These are phyloP conservation scores for Drosophila oshimai DNA, from an alignment of 1,140 invertebrate species.

Conservation along the genomic window DNA sequence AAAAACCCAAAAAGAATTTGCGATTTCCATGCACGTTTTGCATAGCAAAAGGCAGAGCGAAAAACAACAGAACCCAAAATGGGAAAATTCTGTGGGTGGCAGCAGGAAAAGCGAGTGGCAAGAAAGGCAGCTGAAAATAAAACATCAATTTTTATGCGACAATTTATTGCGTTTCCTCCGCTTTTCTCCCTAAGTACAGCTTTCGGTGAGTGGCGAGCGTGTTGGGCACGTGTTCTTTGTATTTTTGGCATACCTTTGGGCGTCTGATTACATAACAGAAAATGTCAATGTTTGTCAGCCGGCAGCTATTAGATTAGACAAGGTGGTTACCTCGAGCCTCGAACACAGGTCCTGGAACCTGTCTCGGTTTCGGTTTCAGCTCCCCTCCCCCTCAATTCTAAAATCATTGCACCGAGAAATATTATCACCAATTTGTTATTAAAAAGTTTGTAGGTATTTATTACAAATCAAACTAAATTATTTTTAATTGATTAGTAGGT, in stretches of 20 bases:
- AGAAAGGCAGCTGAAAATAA: conserved; percentile 60
- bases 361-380: background rate
- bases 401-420: background rate
- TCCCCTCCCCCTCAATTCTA: background rate
- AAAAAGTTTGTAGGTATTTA: too few species aligned
- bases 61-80: conserved; percentile 21
- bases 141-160: conserved; percentile 79
- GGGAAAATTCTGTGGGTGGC: background rate
- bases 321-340: conserved; percentile 26
- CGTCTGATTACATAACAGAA: conserved; percentile 79
- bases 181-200: background rate
- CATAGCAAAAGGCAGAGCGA: conserved; percentile 33
- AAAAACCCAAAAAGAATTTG: conserved; percentile 45
- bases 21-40: conserved; percentile 75
- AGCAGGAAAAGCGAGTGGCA: background rate
- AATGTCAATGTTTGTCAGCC: conserved; percentile 79
- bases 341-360: background rate
- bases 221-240: conserved; percentile 48
- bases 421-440: background rate
- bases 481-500: too few species aligned
- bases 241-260: conserved; percentile 60
- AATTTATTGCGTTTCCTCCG: conserved; percentile 65
- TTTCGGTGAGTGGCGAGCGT: conserved; percentile 28
- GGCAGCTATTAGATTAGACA: conserved; percentile 75
- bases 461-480: too few species aligned